A percentile compares a stretch with the other conserved stretches of the same genome.
phyloP scores from a whole-genome alignment of 1,140 invertebrate genomes.

The Aphidius gifuensis region DNA sequence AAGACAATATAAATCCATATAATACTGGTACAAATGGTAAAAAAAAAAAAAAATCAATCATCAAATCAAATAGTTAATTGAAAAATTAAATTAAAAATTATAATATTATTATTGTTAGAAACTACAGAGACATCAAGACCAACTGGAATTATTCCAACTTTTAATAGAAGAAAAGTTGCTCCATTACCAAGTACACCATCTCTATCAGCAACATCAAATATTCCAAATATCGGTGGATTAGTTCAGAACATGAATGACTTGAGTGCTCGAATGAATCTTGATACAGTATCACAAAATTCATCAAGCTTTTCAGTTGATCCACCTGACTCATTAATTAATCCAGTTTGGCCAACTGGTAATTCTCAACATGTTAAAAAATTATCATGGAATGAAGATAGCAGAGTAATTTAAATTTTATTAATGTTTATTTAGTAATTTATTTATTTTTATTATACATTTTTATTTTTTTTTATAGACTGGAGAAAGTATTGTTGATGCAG shows the following conservation, averaged over 20 bases:
- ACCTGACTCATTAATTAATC: slow-evolving; percentile 42
- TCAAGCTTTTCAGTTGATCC: slow-evolving; percentile 48
- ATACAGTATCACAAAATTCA: slow-evolving; percentile 46
- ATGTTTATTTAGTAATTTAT: slow-evolving; percentile 14
- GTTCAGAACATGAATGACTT: slow-evolving; percentile 53
- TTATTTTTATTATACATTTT: neutral
- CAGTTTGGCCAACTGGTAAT: slow-evolving; percentile 57
- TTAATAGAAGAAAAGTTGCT: slow-evolving; percentile 50
- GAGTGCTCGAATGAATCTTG: slow-evolving; percentile 45
- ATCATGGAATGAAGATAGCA: slow-evolving; percentile 70
- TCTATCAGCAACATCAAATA: slow-evolving; percentile 48
- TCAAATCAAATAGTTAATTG: neutral
- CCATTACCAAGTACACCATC: slow-evolving; percentile 52
- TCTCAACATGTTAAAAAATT: slow-evolving; percentile 68
- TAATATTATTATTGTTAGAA: neutral
- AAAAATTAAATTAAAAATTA: slow-evolving; percentile 20
- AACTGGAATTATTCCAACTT: slow-evolving; percentile 40
- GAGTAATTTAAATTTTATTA: slow-evolving; percentile 31
- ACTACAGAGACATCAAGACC: slow-evolving; percentile 32
- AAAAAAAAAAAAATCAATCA: neutral
- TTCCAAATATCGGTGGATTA: slow-evolving; percentile 48
- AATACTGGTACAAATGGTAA: slow-evolving; percentile 55
- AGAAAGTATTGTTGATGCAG: slow-evolving; percentile 57
- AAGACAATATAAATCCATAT: slow-evolving; percentile 44
- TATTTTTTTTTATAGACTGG: slow-evolving; percentile 51